Percentiles rank a stretch among this genome's conserved stretches.
Evolutionary conservation across 2,113 vertebrate species (phyloP).

Genomic region (Halichoerus grypus): DNA sequence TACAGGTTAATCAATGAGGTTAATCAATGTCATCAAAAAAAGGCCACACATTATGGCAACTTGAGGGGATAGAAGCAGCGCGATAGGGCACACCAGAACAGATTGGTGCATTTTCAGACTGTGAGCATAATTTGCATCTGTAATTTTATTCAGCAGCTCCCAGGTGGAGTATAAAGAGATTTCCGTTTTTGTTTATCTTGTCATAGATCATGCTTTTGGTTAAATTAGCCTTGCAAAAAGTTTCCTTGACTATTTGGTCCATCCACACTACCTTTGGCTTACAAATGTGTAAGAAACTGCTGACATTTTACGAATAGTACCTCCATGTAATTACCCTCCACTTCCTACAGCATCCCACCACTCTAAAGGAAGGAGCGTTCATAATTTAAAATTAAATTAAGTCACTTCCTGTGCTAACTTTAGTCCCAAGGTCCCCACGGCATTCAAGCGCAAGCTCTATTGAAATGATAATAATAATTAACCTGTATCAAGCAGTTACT

Average conservation of each 20-base stretch:
- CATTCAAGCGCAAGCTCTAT: not conserved
- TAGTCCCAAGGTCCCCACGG: not conserved
- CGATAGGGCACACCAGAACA: constrained; percentile 29
- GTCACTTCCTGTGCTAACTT: not conserved
- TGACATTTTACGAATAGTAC: constrained; percentile 63
- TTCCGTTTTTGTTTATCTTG: constrained; percentile 76
- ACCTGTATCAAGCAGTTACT: not conserved
- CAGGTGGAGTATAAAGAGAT: constrained; percentile 72
- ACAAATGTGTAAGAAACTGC: constrained; percentile 54
- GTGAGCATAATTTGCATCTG: constrained; percentile 62
- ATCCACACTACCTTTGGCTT: constrained; percentile 59
- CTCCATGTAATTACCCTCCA: constrained; percentile 50
- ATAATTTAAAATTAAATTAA: constrained; percentile 63
- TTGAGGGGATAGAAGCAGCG: constrained; percentile 42
- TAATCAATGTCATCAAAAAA: constrained; percentile 51
- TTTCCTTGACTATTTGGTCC: constrained; percentile 60
- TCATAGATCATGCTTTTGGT: constrained; percentile 70
- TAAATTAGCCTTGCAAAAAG: constrained; percentile 67
- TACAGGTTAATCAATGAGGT: constrained; percentile 15
- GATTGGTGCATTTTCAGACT: constrained; percentile 26
- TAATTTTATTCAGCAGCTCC: constrained; percentile 72
- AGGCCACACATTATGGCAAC: not conserved
- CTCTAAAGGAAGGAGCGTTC: constrained; percentile 31
- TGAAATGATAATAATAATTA: constrained; percentile 51
- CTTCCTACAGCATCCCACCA: not conserved